phyloP scores from a whole-genome alignment of 1,140 invertebrate species.

The Drosophila seguyi region DNA sequence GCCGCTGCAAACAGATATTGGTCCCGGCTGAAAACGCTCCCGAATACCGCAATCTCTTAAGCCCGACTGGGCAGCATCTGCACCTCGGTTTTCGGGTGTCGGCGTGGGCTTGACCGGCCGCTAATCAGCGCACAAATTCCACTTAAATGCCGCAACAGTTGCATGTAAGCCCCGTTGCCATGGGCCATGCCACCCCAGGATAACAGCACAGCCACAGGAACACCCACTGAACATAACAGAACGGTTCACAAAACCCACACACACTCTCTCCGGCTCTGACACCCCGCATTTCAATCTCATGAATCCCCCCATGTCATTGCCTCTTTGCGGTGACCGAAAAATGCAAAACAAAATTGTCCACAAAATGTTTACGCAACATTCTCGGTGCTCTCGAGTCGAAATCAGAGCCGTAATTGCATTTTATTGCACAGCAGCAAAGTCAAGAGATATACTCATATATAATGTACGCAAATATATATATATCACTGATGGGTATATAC shows the following conservation, averaged over 20 bases:
- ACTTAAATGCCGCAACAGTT: slow-evolving; percentile 64
- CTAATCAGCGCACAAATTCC: slow-evolving; percentile 74
- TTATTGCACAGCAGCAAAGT: slow-evolving; percentile 59
- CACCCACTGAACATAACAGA: slow-evolving; percentile 1
- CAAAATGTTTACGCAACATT: slow-evolving; percentile 74
- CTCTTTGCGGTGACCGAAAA: slow-evolving; percentile 46
- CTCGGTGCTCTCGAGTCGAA: slow-evolving; percentile 30
- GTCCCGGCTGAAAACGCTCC: slow-evolving; percentile 6
- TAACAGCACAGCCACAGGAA: slow-evolving; percentile 21
- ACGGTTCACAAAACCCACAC: background rate
- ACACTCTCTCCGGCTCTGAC: background rate
- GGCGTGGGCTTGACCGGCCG: slow-evolving; percentile 38
- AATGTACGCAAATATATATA: slow-evolving; percentile 48
- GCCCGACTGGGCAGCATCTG: slow-evolving; percentile 48
- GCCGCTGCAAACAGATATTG: slow-evolving; percentile 19
- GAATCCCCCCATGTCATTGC: slow-evolving; percentile 23
- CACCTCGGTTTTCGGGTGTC: slow-evolving; percentile 20
- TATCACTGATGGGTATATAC: slow-evolving; percentile 27
- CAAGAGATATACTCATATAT: slow-evolving; percentile 36
- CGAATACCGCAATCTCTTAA: slow-evolving; percentile 64
- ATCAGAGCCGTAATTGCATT: slow-evolving; percentile 75
- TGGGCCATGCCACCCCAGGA: slow-evolving; percentile 24
- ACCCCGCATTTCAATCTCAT: slow-evolving; percentile 12
- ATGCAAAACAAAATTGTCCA: slow-evolving; percentile 72
- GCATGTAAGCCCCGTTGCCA: slow-evolving; percentile 46